Conservation (phyloP, 53 echinoderm and acorn worm genomes). For the Stichopus horrens region DNA sequence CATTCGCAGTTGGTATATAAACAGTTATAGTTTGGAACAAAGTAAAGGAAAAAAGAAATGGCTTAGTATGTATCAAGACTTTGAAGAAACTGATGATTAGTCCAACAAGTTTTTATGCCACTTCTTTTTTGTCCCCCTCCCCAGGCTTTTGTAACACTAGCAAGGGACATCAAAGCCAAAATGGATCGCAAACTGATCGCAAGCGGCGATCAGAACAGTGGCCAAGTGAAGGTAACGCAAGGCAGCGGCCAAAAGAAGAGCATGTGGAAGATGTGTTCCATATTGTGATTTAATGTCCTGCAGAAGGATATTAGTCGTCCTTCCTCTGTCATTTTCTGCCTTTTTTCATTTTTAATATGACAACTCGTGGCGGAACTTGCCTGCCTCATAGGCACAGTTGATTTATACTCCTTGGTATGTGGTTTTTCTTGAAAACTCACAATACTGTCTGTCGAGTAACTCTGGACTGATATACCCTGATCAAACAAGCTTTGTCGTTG, state of each 20-base stretch:
- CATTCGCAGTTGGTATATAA: background rate
- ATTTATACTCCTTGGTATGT: constrained; percentile 17
- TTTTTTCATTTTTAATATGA: background rate
- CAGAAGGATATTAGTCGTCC: background rate
- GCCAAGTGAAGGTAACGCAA: constrained; percentile 66
- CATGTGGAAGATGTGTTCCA: constrained; percentile 80
- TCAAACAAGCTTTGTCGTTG: background rate
- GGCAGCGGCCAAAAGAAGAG: constrained; percentile 67
- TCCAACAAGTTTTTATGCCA: background rate
- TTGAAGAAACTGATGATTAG: background rate
- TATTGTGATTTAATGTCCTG: constrained; percentile 61
- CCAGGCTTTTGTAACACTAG: constrained; percentile 96
- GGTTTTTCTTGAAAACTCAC: background rate
- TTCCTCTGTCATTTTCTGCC: background rate
- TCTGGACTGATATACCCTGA: too few species aligned
- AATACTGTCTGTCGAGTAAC: too few species aligned
- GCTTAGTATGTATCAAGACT: background rate
- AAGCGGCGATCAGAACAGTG: constrained; percentile 60
- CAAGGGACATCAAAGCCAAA: constrained; percentile 97
- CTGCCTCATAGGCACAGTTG: background rate
- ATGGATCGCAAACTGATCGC: constrained; percentile 98
- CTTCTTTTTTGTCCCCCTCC: background rate
- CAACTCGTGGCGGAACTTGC: too few species aligned
- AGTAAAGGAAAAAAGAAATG: background rate
- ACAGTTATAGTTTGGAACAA: background rate